These are phyloP conservation scores for Camponotus fellah DNA, from an alignment of 2,888 invertebrate species.

Conservation along the genomic window DNA sequence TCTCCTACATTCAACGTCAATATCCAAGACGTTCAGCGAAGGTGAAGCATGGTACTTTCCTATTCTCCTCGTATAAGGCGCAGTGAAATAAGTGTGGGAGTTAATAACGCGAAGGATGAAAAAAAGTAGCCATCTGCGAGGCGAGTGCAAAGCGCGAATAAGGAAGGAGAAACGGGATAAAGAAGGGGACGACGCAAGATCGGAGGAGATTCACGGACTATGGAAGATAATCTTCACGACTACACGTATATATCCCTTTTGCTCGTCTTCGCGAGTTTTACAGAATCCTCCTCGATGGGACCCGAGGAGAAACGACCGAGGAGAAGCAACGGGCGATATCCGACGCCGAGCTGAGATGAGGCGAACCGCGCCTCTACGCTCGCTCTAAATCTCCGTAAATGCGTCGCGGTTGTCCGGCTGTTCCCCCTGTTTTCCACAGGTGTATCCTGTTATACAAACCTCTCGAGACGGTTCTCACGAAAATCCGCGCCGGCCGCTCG, in stretches of 20 bases:
- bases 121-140: conserved; percentile 55
- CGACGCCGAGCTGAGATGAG: conserved; percentile 34
- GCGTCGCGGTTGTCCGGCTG: conserved; percentile 29
- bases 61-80: conserved; percentile 47
- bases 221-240: conserved; percentile 67
- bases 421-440: conserved; percentile 52
- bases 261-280: conserved; percentile 50
- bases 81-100: conserved; percentile 63
- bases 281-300: conserved; percentile 40
- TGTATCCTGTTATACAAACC: conserved; percentile 39
- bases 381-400: conserved; percentile 62
- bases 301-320: neutral
- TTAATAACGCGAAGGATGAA: conserved; percentile 67
- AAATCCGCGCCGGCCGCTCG: conserved; percentile 62
- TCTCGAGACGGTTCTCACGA: conserved; percentile 64
- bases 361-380: conserved; percentile 37
- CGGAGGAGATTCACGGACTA: conserved; percentile 32
- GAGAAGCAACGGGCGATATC: conserved; percentile 44
- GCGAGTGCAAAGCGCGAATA: conserved; percentile 18
- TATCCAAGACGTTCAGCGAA: conserved; percentile 26
- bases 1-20: neutral
- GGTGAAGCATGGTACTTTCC: conserved; percentile 39
- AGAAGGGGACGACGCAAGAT: conserved; percentile 50
- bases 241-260: conserved; percentile 44
- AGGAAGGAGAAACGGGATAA: neutral